phyloP scores from a whole-genome alignment of 2,888 invertebrate genomes.

The Drosophila rubida region DNA sequence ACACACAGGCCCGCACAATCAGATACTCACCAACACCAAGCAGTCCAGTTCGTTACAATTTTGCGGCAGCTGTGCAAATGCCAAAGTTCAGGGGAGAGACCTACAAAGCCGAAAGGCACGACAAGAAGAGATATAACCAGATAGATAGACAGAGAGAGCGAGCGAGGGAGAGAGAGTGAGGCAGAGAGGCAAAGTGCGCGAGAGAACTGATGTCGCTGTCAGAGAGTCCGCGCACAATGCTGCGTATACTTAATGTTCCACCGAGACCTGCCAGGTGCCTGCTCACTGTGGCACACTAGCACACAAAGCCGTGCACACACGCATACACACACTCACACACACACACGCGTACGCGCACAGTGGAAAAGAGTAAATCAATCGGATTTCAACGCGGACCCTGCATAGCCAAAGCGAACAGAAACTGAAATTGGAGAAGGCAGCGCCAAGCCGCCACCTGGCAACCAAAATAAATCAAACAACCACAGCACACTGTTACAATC shows the following conservation, averaged over 20 bases:
- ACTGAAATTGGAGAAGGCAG: conserved; percentile 6
- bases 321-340: conserved; percentile 15
- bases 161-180: conserved; percentile 6
- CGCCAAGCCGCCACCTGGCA: conserved; percentile 26
- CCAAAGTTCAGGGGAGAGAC: conserved; percentile 68
- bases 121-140: conserved; percentile 10
- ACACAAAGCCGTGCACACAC: conserved; percentile 16
- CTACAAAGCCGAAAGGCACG: conserved; percentile 34
- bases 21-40: conserved; percentile 13
- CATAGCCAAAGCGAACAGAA: conserved; percentile 16
- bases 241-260: conserved; percentile 51
- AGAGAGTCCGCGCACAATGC: conserved; percentile 56
- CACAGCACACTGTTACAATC: neutral
- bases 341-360: conserved; percentile 10
- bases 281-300: conserved; percentile 16
- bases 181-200: conserved; percentile 7
- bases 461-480: conserved; percentile 23
- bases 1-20: conserved; percentile 16
- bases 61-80: conserved; percentile 67
- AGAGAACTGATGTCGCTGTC: conserved; percentile 13
- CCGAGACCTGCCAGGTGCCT: conserved; percentile 47
- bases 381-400: conserved; percentile 27
- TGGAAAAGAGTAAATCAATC: conserved; percentile 48
- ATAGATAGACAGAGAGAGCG: conserved; percentile 1
- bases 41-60: conserved; percentile 48